Percentiles rank a stretch among this genome's conserved stretches.
Conservation (phyloP, 1,140 invertebrate species). For the Eupristina koningsbergeri region DNA sequence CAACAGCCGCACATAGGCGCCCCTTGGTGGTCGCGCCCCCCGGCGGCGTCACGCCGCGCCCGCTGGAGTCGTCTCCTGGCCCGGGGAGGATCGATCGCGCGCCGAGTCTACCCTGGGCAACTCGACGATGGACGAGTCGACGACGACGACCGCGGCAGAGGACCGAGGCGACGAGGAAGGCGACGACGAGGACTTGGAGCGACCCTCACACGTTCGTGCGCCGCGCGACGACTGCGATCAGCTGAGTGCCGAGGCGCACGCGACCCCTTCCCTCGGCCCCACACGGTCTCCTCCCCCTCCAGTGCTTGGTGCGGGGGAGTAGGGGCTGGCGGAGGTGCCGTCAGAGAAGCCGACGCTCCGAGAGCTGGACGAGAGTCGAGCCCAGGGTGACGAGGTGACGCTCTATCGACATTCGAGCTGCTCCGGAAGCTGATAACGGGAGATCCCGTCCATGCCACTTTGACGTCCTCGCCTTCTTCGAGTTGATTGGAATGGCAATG, state of each 20-base stretch:
- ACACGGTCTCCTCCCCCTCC: not conserved
- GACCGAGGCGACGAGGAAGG: not conserved
- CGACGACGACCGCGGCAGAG: not conserved
- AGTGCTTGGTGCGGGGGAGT: not conserved
- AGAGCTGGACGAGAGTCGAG: not conserved
- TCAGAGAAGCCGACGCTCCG: slow-evolving; percentile 41
- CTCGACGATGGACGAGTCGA: not conserved
- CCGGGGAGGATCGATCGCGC: not conserved
- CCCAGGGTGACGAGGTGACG: no score
- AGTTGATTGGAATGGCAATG: no score
- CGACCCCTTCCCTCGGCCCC: not conserved
- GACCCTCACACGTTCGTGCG: slow-evolving; percentile 34
- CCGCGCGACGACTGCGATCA: slow-evolving; percentile 57
- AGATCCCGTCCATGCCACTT: no score
- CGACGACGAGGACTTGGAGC: not conserved
- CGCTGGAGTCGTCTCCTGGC: not conserved
- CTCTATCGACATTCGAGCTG: no score
- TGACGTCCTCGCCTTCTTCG: no score
- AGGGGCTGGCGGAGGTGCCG: not conserved
- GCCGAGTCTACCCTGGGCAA: not conserved
- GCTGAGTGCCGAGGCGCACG: slow-evolving; percentile 39
- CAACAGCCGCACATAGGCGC: slow-evolving; percentile 25
- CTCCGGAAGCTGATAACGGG: no score
- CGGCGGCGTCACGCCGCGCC: not conserved
- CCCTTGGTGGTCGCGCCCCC: not conserved